Percentiles rank a stretch among this genome's conserved stretches.
Evolutionary conservation across 2,113 vertebrate species (phyloP).

Genomic region (Rallus limicola): DNA sequence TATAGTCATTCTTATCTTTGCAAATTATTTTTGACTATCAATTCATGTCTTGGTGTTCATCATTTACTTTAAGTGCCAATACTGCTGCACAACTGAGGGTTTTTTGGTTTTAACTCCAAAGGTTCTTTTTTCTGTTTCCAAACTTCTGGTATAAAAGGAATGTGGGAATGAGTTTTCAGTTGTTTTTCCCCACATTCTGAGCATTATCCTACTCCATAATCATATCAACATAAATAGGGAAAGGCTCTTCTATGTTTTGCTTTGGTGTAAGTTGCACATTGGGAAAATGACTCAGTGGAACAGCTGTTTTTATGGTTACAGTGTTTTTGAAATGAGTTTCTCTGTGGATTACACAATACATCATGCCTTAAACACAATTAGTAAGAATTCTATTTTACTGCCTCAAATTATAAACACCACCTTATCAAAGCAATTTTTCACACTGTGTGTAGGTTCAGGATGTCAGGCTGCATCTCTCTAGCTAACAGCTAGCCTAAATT

Average conservation of each 20-base stretch:
- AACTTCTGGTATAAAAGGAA: neutral
- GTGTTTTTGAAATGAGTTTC: neutral
- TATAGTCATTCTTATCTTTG: neutral
- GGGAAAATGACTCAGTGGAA: constrained; percentile 50
- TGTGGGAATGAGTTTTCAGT: neutral
- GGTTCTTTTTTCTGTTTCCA: neutral
- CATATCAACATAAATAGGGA: neutral
- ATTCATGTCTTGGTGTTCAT: neutral
- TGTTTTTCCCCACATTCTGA: neutral
- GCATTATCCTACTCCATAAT: neutral
- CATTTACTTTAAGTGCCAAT: neutral
- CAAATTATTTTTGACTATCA: neutral
- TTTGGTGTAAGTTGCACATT: neutral
- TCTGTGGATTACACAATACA: constrained; percentile 31
- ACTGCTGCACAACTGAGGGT: neutral
- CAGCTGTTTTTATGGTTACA: constrained; percentile 28
- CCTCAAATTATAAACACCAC: constrained; percentile 43
- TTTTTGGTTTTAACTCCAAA: neutral
- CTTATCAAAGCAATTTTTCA: constrained; percentile 47
- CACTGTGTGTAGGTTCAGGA: neutral
- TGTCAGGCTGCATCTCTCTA: neutral
- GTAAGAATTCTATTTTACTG: constrained; percentile 30
- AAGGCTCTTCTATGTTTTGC: neutral
- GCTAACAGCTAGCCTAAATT: neutral
- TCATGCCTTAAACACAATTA: constrained; percentile 50